phyloP scores from a whole-genome alignment of 1,140 invertebrate genomes.

The Heliconius nattereri region DNA sequence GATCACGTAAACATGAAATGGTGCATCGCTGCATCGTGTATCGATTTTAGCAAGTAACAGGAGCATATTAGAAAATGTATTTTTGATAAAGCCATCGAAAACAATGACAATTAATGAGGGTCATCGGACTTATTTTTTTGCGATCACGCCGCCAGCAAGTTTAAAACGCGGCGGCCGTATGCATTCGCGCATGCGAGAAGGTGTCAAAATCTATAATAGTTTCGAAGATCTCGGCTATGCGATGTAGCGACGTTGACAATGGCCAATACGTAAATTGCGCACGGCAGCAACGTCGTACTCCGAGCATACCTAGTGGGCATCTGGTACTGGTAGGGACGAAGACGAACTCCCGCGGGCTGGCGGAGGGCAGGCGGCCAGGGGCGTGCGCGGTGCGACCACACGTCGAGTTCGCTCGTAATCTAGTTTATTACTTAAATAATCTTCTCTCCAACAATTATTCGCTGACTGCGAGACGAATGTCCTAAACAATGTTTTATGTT shows the following conservation, averaged over 20 bases:
- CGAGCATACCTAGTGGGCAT: conserved; percentile 63
- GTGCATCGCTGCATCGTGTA: conserved; percentile 80
- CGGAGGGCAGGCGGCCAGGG: conserved; percentile 65
- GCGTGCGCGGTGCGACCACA: conserved; percentile 73
- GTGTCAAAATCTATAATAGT: conserved; percentile 81
- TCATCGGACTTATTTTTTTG: conserved; percentile 71
- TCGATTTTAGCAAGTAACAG: conserved; percentile 71
- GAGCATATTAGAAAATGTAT: conserved; percentile 52
- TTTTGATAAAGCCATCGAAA: conserved; percentile 45
- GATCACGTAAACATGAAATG: conserved; percentile 82
- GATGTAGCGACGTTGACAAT: conserved; percentile 58
- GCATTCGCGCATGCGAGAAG: conserved; percentile 80
- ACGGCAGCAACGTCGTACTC: conserved; percentile 56
- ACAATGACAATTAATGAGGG: conserved; percentile 57
- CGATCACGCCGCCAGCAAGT: conserved; percentile 73
- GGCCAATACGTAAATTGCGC: conserved; percentile 55
- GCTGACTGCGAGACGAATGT: conserved; percentile 45
- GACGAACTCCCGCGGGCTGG: conserved; percentile 71
- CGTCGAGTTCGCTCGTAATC: conserved; percentile 66
- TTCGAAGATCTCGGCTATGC: conserved; percentile 66
- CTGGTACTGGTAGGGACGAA: conserved; percentile 72
- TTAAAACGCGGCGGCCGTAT: conserved; percentile 80
- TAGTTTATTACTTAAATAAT: conserved; percentile 71
- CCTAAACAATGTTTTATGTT: conserved; percentile 57
- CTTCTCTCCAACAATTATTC: conserved; percentile 62